These are phyloP conservation scores for Taenioides sp. DNA, from an alignment of 2,797 vertebrate genomes.

Conservation along the genomic window DNA sequence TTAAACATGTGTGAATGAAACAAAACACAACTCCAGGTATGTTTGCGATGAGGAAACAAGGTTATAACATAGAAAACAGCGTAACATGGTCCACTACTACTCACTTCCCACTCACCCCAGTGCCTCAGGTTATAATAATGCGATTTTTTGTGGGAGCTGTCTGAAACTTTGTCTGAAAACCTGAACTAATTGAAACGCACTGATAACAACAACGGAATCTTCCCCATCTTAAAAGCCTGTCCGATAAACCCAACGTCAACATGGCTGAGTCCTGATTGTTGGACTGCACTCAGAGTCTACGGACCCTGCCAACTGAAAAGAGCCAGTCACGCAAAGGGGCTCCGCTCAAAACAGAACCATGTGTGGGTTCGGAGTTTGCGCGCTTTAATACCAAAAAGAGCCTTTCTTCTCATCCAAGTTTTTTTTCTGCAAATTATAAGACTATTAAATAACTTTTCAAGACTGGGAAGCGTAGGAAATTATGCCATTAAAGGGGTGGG, in stretches of 20 bases:
- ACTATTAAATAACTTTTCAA: slow-evolving; percentile 61
- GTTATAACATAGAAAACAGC: no score
- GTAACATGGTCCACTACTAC: no score
- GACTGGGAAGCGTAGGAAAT: slow-evolving; percentile 71
- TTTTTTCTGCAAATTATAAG: slow-evolving; percentile 39
- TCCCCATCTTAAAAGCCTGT: slow-evolving; percentile 66
- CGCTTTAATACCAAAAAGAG: slow-evolving; percentile 70
- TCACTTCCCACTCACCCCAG: not conserved
- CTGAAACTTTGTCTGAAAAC: slow-evolving; percentile 26
- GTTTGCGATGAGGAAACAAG: no score
- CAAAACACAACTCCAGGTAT: no score
- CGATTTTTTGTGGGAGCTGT: not conserved
- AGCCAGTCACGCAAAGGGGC: slow-evolving; percentile 77
- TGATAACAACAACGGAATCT: slow-evolving; percentile 65
- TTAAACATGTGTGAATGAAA: no score
- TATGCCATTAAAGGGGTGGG: slow-evolving; percentile 61
- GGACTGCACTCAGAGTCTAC: slow-evolving; percentile 47
- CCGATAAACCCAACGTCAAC: slow-evolving; percentile 69
- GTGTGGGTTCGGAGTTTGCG: slow-evolving; percentile 72
- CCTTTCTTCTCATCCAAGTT: slow-evolving; percentile 47
- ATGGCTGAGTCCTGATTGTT: slow-evolving; percentile 66
- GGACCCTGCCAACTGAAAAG: slow-evolving; percentile 66
- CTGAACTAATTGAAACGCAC: slow-evolving; percentile 47
- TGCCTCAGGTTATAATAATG: not conserved
- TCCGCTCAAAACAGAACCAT: slow-evolving; percentile 80